A percentile compares a stretch with the other conserved stretches of the same genome.
Evolutionary conservation across 64 coral and sea anemone species (phyloP).

Genomic region (Stylophora pistillata): DNA sequence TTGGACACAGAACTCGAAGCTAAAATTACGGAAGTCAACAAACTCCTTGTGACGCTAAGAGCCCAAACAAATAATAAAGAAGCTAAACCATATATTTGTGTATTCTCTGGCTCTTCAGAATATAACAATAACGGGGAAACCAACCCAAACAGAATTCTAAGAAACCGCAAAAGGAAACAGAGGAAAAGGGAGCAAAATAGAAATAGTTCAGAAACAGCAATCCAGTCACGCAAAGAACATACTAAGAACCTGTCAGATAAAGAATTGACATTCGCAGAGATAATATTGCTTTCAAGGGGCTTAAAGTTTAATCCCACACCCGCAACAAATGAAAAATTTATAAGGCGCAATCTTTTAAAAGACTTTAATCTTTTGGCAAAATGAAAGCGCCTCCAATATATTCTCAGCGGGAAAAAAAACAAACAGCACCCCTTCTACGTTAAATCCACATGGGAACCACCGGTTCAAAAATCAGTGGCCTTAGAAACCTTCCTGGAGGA

Average conservation of each 20-base stretch:
- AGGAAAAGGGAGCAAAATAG: neutral
- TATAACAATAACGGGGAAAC: neutral
- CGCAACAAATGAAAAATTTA: neutral
- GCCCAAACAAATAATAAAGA: conserved; percentile 13
- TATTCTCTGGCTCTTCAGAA: conserved; percentile 21
- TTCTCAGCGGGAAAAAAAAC: conserved; percentile 31
- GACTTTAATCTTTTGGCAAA: conserved; percentile 57
- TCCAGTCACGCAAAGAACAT: conserved; percentile 18
- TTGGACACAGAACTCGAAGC: no score
- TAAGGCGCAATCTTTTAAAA: conserved; percentile 43
- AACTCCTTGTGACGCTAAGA: neutral
- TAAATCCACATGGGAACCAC: conserved; percentile 69
- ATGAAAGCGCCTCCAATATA: conserved; percentile 43
- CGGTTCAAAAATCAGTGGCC: conserved; percentile 45
- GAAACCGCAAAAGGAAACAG: conserved; percentile 8
- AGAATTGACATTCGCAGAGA: conserved; percentile 59
- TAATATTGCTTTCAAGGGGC: conserved; percentile 50
- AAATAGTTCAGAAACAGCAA: neutral
- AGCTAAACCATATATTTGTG: conserved; percentile 6
- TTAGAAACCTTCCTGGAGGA: conserved; percentile 69
- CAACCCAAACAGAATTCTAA: neutral
- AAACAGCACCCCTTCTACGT: conserved; percentile 58
- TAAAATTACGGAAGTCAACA: no score
- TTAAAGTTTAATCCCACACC: conserved; percentile 67
- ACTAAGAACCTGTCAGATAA: conserved; percentile 53